These are phyloP conservation scores for Ylistrum balloti DNA, from an alignment of 1,140 invertebrate species.

Conservation along the genomic window DNA sequence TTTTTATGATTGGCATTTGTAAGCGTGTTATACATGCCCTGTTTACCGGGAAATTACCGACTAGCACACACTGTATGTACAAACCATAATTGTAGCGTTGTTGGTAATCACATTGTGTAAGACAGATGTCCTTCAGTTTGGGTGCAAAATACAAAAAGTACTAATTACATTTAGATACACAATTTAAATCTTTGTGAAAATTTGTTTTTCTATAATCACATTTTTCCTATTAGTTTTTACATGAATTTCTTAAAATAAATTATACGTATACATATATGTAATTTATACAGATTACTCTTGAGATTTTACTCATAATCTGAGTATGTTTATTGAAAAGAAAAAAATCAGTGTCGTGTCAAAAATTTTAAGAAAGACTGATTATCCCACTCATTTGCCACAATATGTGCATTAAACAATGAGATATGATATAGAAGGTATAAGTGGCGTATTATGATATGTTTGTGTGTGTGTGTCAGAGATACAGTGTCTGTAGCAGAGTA, in stretches of 20 bases:
- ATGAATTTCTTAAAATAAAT: too few species aligned
- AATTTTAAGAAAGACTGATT: too few species aligned
- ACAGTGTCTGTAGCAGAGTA: not conserved
- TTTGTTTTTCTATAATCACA: too few species aligned
- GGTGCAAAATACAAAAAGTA: not conserved
- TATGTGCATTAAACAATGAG: not conserved
- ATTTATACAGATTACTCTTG: too few species aligned
- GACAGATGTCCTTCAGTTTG: not conserved
- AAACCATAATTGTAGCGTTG: not conserved
- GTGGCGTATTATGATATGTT: not conserved
- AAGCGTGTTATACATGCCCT: not conserved
- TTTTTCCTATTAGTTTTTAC: too few species aligned
- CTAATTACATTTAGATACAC: not conserved
- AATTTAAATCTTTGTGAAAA: too few species aligned
- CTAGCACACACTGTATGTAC: not conserved
- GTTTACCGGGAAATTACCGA: not conserved
- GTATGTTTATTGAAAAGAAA: not conserved
- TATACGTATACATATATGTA: too few species aligned
- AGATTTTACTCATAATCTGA: too few species aligned
- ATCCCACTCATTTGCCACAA: not conserved
- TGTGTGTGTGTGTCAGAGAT: not conserved
- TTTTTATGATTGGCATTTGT: not conserved
- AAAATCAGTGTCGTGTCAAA: not conserved
- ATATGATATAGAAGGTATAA: not conserved
- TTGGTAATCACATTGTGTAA: not conserved